Conservation (phyloP, 1,140 invertebrate species). For the Mycetomoellerius zeteki region DNA sequence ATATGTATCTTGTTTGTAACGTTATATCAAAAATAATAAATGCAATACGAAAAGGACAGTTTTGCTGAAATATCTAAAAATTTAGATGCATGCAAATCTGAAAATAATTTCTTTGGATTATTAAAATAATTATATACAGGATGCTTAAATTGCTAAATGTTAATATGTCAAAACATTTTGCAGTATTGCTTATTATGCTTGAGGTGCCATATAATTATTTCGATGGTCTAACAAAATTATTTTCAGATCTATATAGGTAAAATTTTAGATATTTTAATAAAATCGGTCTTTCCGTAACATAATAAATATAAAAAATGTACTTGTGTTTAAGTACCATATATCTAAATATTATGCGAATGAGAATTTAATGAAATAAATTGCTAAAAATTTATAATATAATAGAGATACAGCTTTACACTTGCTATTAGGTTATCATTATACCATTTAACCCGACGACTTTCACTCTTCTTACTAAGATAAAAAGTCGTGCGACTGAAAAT, state of each 20-base stretch:
- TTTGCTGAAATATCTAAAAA: no score
- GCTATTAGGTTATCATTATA: background rate
- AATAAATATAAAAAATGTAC: background rate
- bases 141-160: no score
- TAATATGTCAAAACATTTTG: no score
- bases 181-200: no score
- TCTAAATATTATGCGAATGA: background rate
- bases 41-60: background rate
- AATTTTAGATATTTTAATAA: no score
- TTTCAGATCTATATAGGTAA: no score
- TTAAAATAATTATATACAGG: no score
- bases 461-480: background rate
- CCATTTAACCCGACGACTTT: background rate
- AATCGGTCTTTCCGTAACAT: background rate
- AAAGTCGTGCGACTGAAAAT: conserved; percentile 7
- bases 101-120: no score
- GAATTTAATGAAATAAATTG: background rate
- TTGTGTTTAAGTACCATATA: background rate
- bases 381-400: background rate
- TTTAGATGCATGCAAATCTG: no score
- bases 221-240: no score
- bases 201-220: no score
- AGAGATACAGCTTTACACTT: background rate
- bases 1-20: no score
- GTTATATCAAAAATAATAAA: background rate